phyloP scores from a whole-genome alignment of 2,888 invertebrate species.

The Ichneumon xanthorius region DNA sequence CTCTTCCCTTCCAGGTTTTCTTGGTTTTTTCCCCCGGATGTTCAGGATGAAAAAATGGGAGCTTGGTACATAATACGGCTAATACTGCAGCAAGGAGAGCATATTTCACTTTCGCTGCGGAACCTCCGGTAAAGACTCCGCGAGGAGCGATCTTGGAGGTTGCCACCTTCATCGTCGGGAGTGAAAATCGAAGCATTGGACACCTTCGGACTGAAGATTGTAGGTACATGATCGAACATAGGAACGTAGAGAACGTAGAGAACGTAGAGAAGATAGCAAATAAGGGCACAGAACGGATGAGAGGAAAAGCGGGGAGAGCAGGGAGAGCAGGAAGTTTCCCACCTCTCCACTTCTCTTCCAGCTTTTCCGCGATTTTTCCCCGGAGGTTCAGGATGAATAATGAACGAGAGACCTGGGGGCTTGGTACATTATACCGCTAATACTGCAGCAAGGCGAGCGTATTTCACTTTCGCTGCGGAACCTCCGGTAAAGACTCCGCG shows the following conservation, averaged over 20 bases:
- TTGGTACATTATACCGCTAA: conserved; percentile 24
- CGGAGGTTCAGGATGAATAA: conserved; percentile 33
- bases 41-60: no score
- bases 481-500: no score
- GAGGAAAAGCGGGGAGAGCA: no score
- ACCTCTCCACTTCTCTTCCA: not conserved
- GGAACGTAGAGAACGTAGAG: no score
- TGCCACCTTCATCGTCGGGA: not conserved
- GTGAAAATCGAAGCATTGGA: not conserved
- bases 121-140: no score
- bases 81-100: no score
- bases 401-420: conserved; percentile 18
- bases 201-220: conserved; percentile 27
- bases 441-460: not conserved
- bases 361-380: conserved; percentile 3
- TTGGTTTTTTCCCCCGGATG: no score
- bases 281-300: not conserved
- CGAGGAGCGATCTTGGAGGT: no score
- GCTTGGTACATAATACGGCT: no score
- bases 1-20: no score
- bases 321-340: no score
- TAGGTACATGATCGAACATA: conserved; percentile 18
- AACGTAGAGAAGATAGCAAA: not conserved
- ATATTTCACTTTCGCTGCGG: no score
- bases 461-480: conserved; percentile 12